phyloP scores from a whole-genome alignment of 64 coral and sea anemone species.

The Montipora sp. region DNA sequence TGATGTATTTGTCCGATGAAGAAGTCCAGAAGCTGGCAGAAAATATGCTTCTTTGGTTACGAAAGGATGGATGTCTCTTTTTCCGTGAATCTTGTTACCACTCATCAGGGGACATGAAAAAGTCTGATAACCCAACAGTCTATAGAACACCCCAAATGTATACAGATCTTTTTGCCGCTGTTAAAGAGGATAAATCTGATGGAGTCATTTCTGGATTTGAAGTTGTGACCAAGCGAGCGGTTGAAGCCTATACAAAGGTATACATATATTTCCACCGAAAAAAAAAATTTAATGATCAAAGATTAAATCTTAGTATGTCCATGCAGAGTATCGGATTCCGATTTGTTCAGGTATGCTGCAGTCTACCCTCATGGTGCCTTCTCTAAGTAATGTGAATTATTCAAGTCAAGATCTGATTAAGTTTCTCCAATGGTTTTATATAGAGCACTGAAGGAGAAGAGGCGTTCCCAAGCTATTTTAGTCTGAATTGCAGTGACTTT shows the following conservation, averaged over 20 bases:
- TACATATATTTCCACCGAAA: not conserved
- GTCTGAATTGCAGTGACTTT: no score
- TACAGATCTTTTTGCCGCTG: constrained; percentile 53
- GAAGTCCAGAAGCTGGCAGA: constrained; percentile 73
- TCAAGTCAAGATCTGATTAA: no score
- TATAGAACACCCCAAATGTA: constrained; percentile 78
- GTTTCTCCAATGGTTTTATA: no score
- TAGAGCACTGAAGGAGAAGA: no score
- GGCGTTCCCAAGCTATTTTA: no score
- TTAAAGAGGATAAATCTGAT: constrained; percentile 33
- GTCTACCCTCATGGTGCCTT: no score
- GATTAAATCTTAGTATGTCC: no score
- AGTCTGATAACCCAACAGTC: constrained; percentile 76
- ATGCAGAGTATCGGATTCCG: no score
- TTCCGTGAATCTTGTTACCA: constrained; percentile 92
- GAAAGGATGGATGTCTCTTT: constrained; percentile 63
- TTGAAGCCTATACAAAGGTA: constrained; percentile 87
- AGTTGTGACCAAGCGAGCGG: constrained; percentile 53
- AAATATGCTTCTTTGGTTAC: constrained; percentile 80
- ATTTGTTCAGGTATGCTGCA: no score
- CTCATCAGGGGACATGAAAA: constrained; percentile 76
- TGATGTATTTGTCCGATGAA: constrained; percentile 89
- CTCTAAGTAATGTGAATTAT: no score
- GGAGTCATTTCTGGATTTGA: constrained; percentile 26
- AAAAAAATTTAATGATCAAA: no score